Evolutionary conservation across 2,797 vertebrate species (phyloP), one percentile per base, ranked within the genome.

Genomic region (Stomatorhinus walkeri): DNA sequence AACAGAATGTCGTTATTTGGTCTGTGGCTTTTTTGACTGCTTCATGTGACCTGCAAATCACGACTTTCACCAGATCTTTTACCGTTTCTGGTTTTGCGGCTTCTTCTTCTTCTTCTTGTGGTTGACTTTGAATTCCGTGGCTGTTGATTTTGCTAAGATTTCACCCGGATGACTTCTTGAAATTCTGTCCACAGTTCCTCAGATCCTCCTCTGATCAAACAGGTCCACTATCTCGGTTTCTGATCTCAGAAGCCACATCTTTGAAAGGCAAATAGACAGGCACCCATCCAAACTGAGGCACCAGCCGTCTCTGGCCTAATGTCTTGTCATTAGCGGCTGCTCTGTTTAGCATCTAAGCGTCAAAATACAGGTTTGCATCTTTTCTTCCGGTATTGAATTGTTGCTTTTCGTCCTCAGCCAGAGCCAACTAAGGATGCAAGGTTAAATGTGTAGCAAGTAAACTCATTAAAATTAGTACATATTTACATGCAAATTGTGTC

Each of bases 391-490:
- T 36, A 54, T 56, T 87, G 52, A 87, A 59, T 87, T 56, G 14
- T 28, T 52, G 46, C 48, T 85, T 85, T 28, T 51, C 4, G 46
- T 52, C 24, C 72, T 79, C 72, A 43, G 5, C 16, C 36, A 84
- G 24, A 54, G 32, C 49, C 24, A 87, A 28, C 52, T 40, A 36
- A 79, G 49, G 85, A 54, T 87, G 85, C 85, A 54, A 87, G 49
- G 85, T 87, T 87, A 54, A 87, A 36, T 59, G 85, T 56, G 49
- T 51, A 36, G 28, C 85, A 56, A 54, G 24, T 87, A 85, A 85
- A 85, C 49, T 54, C 85, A 87, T 87, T 87, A 87, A 56, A 36
- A 56, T 87, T 87, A 87, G 85, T 56, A 24, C 52, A 56, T n/a
- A 56, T 87, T 87, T 87, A 36, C 52, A 87, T 87, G 49, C 52